Conservation (phyloP, 1,140 invertebrate species). For the Plodia interpunctella region DNA sequence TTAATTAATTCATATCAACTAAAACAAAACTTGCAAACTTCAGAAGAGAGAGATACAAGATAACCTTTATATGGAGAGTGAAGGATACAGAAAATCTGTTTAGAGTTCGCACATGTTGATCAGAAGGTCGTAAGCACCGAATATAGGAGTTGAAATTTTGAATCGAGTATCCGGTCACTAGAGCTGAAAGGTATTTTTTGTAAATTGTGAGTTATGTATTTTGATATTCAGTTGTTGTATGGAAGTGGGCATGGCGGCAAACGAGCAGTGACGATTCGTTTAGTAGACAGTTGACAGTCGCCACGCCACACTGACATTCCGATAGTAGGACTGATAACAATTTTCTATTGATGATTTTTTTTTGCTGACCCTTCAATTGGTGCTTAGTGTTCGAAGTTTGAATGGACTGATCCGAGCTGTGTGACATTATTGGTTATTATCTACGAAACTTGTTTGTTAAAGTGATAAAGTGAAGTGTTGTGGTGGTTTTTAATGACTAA, state of each 20-base stretch:
- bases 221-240: slow-evolving; percentile 22
- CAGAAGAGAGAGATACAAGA: slow-evolving; percentile 40
- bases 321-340: slow-evolving; percentile 72
- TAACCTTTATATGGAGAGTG: slow-evolving; percentile 25
- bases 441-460: slow-evolving; percentile 12
- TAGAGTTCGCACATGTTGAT: slow-evolving; percentile 24
- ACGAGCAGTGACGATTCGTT: slow-evolving; percentile 72
- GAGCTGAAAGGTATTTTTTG: slow-evolving; percentile 13
- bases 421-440: slow-evolving; percentile 8
- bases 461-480: slow-evolving; percentile 55
- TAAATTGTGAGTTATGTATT: slow-evolving; percentile 18
- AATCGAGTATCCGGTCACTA: slow-evolving; percentile 3
- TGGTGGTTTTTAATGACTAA: slow-evolving; percentile 43
- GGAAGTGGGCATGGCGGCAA: slow-evolving; percentile 74
- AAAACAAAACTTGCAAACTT: slow-evolving; percentile 32
- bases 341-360: slow-evolving; percentile 66
- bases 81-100: slow-evolving; percentile 53
- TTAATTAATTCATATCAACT: slow-evolving; percentile 14
- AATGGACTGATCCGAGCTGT: slow-evolving; percentile 20
- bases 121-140: slow-evolving; percentile 12
- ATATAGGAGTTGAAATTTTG: slow-evolving; percentile 4
- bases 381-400: slow-evolving; percentile 30
- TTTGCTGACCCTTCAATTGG: slow-evolving; percentile 41
- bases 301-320: slow-evolving; percentile 74
- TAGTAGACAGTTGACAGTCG: slow-evolving; percentile 77